These are phyloP conservation scores for Muntiacus reevesi DNA, from an alignment of 2,113 vertebrate species.

Conservation along the genomic window DNA sequence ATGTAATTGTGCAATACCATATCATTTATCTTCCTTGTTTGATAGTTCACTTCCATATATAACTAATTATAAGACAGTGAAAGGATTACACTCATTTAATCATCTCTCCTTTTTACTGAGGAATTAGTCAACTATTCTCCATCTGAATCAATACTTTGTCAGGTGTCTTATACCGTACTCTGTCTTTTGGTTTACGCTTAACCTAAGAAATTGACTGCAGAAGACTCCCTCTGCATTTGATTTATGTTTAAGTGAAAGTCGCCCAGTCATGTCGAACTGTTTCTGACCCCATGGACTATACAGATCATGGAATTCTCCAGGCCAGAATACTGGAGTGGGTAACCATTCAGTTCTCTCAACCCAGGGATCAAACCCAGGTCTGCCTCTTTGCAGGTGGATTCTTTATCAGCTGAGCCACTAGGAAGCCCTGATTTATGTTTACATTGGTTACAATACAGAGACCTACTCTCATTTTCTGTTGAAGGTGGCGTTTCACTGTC, in stretches of 20 bases:
- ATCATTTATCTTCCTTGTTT: background rate
- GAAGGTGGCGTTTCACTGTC: background rate
- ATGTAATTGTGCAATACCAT: background rate
- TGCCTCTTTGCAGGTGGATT: background rate
- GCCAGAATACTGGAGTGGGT: background rate
- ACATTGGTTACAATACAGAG: background rate
- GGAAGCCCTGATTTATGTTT: background rate
- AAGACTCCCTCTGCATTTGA: background rate
- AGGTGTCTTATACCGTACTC: background rate
- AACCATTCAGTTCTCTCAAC: background rate
- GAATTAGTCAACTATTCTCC: background rate
- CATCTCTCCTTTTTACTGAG: background rate
- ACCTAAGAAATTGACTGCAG: background rate
- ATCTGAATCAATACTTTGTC: background rate
- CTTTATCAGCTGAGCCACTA: background rate
- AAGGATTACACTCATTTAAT: background rate
- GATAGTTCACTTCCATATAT: background rate
- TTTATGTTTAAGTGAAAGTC: background rate
- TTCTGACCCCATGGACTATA: background rate
- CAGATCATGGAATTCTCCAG: background rate
- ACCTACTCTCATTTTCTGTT: background rate
- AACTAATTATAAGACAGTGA: background rate
- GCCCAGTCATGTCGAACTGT: accelerated
- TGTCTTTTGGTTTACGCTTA: background rate
- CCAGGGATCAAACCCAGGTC: background rate